Evolutionary conservation across 2,888 invertebrate species (phyloP).

Genomic region (Phorcus lineatus): DNA sequence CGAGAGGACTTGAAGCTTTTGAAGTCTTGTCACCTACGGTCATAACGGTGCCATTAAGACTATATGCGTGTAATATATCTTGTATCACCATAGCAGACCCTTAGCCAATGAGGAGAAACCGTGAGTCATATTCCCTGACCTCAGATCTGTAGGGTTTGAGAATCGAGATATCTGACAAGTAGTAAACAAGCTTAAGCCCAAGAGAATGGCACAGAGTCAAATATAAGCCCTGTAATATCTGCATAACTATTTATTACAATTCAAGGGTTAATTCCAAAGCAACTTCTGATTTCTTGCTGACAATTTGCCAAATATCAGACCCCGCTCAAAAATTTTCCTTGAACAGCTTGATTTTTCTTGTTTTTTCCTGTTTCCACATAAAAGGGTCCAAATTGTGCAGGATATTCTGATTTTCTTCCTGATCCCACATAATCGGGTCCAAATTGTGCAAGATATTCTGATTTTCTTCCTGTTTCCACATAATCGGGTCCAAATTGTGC

Average conservation of each 20-base stretch:
- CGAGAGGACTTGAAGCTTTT: neutral
- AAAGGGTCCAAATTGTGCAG: too few relatives aligned
- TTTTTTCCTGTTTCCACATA: too few relatives aligned
- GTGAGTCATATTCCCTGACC: neutral
- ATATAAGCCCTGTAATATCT: neutral
- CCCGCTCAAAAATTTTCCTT: too few relatives aligned
- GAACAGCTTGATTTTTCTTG: too few relatives aligned
- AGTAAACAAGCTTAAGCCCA: neutral
- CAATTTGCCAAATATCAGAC: neutral
- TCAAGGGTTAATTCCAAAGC: neutral
- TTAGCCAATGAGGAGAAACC: neutral
- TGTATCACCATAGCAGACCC: neutral
- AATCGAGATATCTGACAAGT: neutral
- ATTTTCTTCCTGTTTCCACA: too few relatives aligned
- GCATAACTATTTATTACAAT: constrained; percentile 5
- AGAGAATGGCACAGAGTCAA: neutral
- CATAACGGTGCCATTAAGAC: neutral
- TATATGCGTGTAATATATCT: neutral
- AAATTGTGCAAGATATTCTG: too few relatives aligned
- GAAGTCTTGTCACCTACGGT: neutral
- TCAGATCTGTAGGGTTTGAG: neutral
- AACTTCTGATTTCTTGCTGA: neutral
- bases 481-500: too few relatives aligned
- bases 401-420: too few relatives aligned
- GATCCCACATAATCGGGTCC: too few relatives aligned